A percentile compares a stretch with the other conserved stretches of the same genome.
phyloP scores from a whole-genome alignment of 2,797 vertebrate species.

The Pseudomugil gertrudae region DNA sequence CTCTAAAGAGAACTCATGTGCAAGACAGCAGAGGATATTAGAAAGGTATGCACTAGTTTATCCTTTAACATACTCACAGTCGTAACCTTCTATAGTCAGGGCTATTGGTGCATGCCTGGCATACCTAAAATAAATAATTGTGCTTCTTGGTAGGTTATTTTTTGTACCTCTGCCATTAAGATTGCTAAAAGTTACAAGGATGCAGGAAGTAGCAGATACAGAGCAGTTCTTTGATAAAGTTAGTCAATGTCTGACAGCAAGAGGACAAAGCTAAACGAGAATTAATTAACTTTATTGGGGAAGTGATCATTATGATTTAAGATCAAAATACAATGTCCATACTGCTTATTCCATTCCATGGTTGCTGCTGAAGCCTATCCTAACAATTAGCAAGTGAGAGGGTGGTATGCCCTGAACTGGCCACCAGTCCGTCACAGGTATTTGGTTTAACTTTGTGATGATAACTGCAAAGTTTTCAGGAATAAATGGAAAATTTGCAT shows the following conservation, averaged over 20 bases:
- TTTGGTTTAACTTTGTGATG: constrained; percentile 27
- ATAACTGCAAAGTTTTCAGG: not conserved
- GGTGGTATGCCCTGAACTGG: no score
- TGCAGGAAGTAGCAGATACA: not conserved
- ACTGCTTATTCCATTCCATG: no score
- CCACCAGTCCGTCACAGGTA: no score
- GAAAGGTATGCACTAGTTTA: not conserved
- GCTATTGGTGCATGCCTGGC: not conserved
- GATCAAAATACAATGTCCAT: no score
- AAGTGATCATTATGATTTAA: no score
- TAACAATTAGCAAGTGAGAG: no score
- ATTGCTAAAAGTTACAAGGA: not conserved
- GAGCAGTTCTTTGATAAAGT: not conserved
- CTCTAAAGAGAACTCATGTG: not conserved
- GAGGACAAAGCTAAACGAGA: not conserved
- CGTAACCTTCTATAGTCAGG: not conserved
- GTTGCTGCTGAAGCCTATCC: no score
- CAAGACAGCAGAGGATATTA: not conserved
- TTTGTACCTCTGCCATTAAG: not conserved
- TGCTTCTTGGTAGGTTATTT: not conserved
- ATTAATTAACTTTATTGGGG: not conserved
- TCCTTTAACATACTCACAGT: not conserved
- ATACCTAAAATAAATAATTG: not conserved
- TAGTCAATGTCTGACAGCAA: no score
- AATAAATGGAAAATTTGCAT: not conserved